Conservation (phyloP, 2,888 invertebrate genomes). For the Ferdinandea cuprea region DNA sequence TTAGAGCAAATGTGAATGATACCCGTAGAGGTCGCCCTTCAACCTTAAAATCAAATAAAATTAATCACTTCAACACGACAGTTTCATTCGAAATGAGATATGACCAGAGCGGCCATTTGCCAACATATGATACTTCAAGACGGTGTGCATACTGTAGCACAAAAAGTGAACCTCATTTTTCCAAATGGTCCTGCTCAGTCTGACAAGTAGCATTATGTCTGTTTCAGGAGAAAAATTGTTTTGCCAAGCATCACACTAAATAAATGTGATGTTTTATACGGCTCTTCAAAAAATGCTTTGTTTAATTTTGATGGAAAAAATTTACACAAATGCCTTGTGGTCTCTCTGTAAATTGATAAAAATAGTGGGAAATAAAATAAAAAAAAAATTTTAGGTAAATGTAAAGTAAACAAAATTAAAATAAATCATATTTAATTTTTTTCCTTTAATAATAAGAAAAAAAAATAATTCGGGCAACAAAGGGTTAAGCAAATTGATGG, state of each 20-base stretch:
- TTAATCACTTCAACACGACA: slow-evolving; percentile 11
- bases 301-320: not conserved
- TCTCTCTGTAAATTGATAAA: not conserved
- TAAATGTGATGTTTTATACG: not conserved
- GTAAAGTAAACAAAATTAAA: too few species aligned
- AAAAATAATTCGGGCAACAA: not conserved
- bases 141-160: slow-evolving; percentile 7
- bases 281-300: too few species aligned
- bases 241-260: not conserved
- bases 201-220: not conserved
- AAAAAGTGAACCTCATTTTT: not conserved
- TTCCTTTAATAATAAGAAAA: not conserved
- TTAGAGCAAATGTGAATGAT: too few species aligned
- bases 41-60: not conserved
- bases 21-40: not conserved
- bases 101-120: too few species aligned
- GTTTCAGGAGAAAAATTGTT: not conserved
- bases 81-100: slow-evolving; percentile 17
- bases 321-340: too few species aligned
- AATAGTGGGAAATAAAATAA: too few species aligned
- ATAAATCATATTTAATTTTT: too few species aligned
- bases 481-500: too few species aligned
- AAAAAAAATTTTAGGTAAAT: too few species aligned
- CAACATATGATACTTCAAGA: not conserved
- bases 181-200: not conserved